These are phyloP conservation scores for Aspiorhynchus laticeps DNA, from an alignment of 2,113 vertebrate species.

Conservation along the genomic window DNA sequence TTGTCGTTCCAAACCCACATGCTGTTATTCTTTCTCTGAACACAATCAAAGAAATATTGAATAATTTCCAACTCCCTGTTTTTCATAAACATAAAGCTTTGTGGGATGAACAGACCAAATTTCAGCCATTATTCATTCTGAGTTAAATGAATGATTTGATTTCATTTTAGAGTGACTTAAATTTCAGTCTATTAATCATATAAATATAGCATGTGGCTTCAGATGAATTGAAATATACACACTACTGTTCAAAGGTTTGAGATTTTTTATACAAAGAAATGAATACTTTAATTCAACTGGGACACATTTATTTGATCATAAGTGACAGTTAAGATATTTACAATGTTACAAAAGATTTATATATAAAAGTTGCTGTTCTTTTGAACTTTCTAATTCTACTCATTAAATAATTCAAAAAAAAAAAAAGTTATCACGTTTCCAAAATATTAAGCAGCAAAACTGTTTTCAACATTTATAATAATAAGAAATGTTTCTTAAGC, in stretches of 20 bases:
- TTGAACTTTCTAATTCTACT: background rate
- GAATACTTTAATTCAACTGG: background rate
- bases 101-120: background rate
- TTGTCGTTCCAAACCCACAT: background rate
- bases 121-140: constrained; percentile 2
- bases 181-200: constrained; percentile 24
- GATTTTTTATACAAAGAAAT: background rate
- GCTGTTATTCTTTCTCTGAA: background rate
- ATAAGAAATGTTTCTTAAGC: background rate
- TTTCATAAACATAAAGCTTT: constrained; percentile 23
- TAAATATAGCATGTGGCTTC: background rate
- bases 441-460: background rate
- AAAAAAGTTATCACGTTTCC: background rate
- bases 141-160: background rate
- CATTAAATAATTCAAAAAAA: background rate
- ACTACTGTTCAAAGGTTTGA: background rate
- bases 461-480: background rate
- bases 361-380: background rate
- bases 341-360: background rate
- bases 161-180: background rate
- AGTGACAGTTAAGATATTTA: background rate
- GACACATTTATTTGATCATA: background rate
- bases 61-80: background rate
- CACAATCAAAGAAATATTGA: background rate
- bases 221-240: background rate